Evolutionary conservation across 2,113 vertebrate species (phyloP), one percentile per base, ranked within the genome.

Genomic region (Apus apus): DNA sequence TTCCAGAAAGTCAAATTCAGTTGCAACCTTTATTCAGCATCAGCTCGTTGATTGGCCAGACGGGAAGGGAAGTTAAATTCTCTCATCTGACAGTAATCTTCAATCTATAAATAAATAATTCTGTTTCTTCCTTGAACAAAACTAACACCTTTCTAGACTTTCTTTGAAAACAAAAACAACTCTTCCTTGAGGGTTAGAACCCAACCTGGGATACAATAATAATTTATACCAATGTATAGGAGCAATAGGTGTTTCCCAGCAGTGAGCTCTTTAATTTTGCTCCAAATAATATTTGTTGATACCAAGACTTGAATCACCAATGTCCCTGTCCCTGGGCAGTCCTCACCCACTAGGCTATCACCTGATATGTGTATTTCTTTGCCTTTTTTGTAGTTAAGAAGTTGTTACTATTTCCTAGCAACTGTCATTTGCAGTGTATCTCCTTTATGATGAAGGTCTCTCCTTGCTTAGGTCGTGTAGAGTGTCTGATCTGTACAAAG

Each of bases 71-170:
- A 89, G 81, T 25, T 11, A 12, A 78, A 71, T 89, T 81, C 40
- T 81, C 40, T 92, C 56, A 25, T 75, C 80, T 6, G 11, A 36
- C 65, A 92, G 17, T 61, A 53, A 64, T 67, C 86, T 89, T 91
- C 26, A 81, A 78, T 29, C 73, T 92, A 74, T 88, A 95, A 92
- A 86, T 88, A 91, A 94, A 80, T 90, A 90, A 86, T 77, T 90
- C 76, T 78, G 4, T 87, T 90, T 88, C 86, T 90, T 90, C 70
- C 72, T 78, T 74, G 71, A 72, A 78, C 76, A 84, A 90, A 93
- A 85, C 72, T 73, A 92, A 88, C 85, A 88, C 65, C 56, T 94
- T 95, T 87, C 61, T 75, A 81, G 73, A 71, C 32, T 78, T 90
- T 58, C 76, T 93, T 77, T 93, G 86, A 84, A 92, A 94, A 85